phyloP scores from a whole-genome alignment of 1,140 invertebrate species.

The Solen grandis region DNA sequence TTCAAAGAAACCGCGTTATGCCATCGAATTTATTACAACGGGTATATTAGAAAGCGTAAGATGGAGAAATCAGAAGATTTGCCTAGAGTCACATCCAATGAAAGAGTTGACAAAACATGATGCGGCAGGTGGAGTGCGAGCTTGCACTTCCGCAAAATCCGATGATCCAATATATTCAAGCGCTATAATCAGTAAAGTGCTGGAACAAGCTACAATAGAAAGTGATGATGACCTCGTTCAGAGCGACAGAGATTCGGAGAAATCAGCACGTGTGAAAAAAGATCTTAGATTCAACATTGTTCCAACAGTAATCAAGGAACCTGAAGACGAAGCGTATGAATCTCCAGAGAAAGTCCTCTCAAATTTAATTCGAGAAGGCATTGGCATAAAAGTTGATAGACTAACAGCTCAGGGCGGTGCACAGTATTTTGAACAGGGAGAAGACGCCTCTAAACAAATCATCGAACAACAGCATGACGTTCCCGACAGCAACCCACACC shows the following conservation, averaged over 20 bases:
- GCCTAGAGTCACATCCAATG: conserved; percentile 67
- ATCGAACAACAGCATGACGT: not conserved
- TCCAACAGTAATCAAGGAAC: conserved; percentile 68
- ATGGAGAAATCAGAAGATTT: conserved; percentile 68
- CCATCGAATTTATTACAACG: conserved; percentile 65
- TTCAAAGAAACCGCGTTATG: conserved; percentile 32
- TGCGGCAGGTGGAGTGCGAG: conserved; percentile 12
- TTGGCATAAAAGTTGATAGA: conserved; percentile 3
- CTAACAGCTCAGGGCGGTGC: not conserved
- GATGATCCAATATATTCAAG: conserved; percentile 57
- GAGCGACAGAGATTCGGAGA: conserved; percentile 37
- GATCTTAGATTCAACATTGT: conserved; percentile 67
- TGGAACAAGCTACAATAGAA: conserved; percentile 66
- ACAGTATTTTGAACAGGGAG: not conserved
- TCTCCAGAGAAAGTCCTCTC: conserved; percentile 46
- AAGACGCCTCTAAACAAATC: not conserved
- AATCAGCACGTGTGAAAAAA: conserved; percentile 51
- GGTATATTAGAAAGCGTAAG: conserved; percentile 66
- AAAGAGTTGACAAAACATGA: conserved; percentile 32
- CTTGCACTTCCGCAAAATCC: not conserved
- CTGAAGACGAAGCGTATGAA: conserved; percentile 42
- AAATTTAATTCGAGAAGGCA: conserved; percentile 44
- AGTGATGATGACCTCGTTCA: conserved; percentile 23
- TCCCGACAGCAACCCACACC: not conserved
- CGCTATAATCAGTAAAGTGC: conserved; percentile 60